Evolutionary conservation across 1,140 invertebrate species (phyloP).

Genomic region (Octopus bimaculoides): DNA sequence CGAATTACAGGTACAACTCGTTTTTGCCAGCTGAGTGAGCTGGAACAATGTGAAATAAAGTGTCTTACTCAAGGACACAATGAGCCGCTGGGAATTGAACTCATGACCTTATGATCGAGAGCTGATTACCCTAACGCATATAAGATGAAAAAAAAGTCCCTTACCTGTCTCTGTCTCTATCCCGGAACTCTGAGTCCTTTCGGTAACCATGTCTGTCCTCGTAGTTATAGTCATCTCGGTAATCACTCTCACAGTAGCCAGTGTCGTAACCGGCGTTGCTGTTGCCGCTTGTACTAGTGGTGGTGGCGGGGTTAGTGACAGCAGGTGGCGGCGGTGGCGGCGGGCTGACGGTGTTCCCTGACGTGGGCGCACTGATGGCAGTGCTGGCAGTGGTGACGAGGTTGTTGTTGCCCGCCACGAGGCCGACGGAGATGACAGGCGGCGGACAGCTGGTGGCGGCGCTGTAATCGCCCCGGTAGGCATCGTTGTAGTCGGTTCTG

Average conservation of each 20-base stretch:
- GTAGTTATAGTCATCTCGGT: constrained; percentile 20
- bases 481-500: background rate
- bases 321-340: background rate
- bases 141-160: background rate
- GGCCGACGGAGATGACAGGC: background rate
- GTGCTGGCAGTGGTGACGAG: background rate
- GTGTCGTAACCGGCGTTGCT: background rate
- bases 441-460: background rate
- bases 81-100: background rate
- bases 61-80: background rate
- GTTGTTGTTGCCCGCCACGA: background rate
- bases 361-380: background rate
- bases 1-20: too few species aligned
- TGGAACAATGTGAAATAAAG: background rate
- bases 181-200: constrained; percentile 15
- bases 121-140: background rate
- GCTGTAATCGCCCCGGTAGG: background rate
- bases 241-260: background rate
- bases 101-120: background rate
- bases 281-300: background rate
- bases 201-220: constrained; percentile 20
- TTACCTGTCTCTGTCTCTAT: constrained; percentile 26
- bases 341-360: background rate
- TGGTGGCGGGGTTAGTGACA: background rate
- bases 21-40: background rate